phyloP scores from a whole-genome alignment of 2,888 invertebrate species.

The Acronicta alni region DNA sequence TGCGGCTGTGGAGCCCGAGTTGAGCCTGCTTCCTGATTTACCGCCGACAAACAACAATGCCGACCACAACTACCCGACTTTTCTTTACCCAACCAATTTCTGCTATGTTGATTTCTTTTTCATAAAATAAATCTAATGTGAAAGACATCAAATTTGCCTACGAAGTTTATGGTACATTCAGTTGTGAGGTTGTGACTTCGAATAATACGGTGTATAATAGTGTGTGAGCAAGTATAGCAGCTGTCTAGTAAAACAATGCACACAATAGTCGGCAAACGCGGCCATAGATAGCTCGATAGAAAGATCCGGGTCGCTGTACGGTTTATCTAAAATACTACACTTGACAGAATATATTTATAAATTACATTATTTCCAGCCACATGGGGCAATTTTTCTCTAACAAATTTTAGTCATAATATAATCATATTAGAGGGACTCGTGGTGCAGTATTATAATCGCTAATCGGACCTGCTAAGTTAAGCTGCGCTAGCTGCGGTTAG shows the following conservation, averaged over 20 bases:
- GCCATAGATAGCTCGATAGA: background rate
- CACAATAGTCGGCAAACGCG: constrained; percentile 2
- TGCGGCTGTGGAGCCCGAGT: constrained; percentile 14
- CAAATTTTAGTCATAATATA: too few species aligned
- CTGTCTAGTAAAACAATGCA: background rate
- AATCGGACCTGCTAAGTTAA: too few species aligned
- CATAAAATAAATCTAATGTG: background rate
- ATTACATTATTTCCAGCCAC: too few species aligned
- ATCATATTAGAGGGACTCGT: too few species aligned
- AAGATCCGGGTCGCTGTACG: constrained; percentile 3
- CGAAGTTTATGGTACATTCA: background rate
- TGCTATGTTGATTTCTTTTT: background rate
- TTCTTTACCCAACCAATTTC: too few species aligned
- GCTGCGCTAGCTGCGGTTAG: too few species aligned
- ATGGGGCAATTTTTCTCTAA: too few species aligned
- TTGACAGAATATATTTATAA: too few species aligned
- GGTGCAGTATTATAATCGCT: too few species aligned
- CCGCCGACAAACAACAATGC: constrained; percentile 9
- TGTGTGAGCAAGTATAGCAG: background rate
- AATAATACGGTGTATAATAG: background rate
- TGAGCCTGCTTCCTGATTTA: constrained; percentile 13
- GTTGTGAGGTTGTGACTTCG: background rate
- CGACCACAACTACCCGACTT: constrained; percentile 40
- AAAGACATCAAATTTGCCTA: background rate
- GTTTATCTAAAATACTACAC: background rate